phyloP scores from a whole-genome alignment of 2,888 invertebrate genomes.

The Torymus aiolomorphi region DNA sequence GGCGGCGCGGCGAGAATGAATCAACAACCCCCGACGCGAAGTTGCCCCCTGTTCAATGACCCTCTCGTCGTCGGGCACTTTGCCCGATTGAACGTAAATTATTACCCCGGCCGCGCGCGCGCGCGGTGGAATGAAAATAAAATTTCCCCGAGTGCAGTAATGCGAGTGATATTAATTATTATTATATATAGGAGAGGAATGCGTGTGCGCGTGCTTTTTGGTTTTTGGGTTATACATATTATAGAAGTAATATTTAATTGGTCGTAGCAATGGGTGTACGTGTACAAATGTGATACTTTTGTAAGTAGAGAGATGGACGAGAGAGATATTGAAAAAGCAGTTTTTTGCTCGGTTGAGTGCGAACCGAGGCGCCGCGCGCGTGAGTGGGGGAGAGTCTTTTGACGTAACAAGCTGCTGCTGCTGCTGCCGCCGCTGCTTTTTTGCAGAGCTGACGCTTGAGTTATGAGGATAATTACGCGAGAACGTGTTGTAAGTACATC shows the following conservation, averaged over 20 bases:
- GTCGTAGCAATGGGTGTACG: too few relatives aligned
- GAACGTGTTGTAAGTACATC: too few relatives aligned
- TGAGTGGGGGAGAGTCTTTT: neutral
- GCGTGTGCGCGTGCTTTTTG: too few relatives aligned
- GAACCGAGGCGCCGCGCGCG: neutral
- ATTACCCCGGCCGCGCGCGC: neutral
- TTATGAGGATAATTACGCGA: neutral
- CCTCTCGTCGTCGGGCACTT: constrained; percentile 57
- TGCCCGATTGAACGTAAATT: constrained; percentile 61
- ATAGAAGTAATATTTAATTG: too few relatives aligned
- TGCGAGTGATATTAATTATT: too few relatives aligned
- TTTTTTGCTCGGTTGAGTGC: constrained; percentile 10
- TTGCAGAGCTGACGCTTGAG: neutral
- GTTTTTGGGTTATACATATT: too few relatives aligned
- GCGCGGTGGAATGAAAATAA: constrained; percentile 8
- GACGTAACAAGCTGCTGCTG: neutral
- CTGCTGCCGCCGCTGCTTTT: neutral
- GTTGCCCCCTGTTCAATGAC: constrained; percentile 41
- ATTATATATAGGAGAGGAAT: too few relatives aligned
- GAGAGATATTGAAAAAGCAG: too few relatives aligned
- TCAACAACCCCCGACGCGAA: constrained; percentile 55
- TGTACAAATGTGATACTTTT: too few relatives aligned
- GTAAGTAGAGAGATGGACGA: too few relatives aligned
- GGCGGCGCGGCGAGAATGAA: constrained; percentile 54
- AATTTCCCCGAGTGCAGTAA: neutral